Base-by-base conservation (phyloP, 2,797 vertebrate genomes). In the Hippocampus kuda region DNA sequence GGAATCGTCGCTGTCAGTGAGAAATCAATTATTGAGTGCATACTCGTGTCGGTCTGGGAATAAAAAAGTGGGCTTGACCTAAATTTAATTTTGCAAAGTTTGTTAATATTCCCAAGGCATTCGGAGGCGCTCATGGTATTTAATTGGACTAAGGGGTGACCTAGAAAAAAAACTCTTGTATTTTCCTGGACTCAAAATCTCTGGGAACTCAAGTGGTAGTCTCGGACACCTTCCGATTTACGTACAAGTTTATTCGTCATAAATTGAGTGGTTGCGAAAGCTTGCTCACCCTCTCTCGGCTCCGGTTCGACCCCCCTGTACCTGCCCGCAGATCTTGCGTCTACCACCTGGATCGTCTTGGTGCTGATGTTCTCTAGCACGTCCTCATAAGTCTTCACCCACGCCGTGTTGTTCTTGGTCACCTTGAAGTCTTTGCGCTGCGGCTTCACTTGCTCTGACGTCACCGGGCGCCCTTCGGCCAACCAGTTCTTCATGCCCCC, bases 401-500 rank as follows among this genome's bases (percentile, higher is more conserved):
- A 89, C 0, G 85, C 76, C 4, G 3, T 66, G 49, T 38, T 38
- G 6, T 93, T 86, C 66, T 90, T 59, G 1, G 63, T 82, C 51
- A 93, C 91, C 66, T 74, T 86, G 79, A 94, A 98, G 53, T 88
- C 62, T 0, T 76, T 84, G 0, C 75, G 82, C 59, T 88, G 66
- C 0, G 93, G 93, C 46, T 75, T 64, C 20, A 69, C 70, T 71
- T 79, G 63, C 57, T 93, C 93, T 0, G 92, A 80, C 0, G 93
- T 92, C 64, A 96, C 86, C 0, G 92, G 91, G 57, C 90, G 81
- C 0, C 92, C 92, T 26, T 93, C 91, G 8, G 82, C 85, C 75
- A 90, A 65, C 97, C 97, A 99, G 72, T 91, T 92, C 83, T 88
- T 94, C 79, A 97, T 86, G 13, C 97, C 96, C 0, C 97, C 95